Base-by-base conservation (phyloP, 2,888 invertebrate species). In the Zele albiditarsus region DNA sequence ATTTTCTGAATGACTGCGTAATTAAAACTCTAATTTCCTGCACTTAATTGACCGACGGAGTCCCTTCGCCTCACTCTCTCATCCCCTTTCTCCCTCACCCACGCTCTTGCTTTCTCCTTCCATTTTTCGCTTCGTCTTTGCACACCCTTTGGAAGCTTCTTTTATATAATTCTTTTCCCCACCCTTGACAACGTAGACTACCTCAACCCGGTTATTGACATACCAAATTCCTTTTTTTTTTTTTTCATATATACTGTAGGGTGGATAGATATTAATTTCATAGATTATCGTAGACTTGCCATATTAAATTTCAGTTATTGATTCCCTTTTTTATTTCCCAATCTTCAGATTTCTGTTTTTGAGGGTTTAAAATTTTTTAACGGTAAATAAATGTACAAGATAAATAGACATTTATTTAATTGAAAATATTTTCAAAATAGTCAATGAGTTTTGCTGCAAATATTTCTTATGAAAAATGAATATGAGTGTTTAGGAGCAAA, bases 11-110 rank as follows among this genome's bases (percentile, higher is more conserved):
- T 89, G 89, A 89, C 89, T 89, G 89, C 89, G 88, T 89, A 89
- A 89, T 89, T 89, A 89, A 89, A 89, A 89, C 88, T 89, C 89
- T 89, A 89, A 89, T 89, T 89, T 89, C 89, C 89, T 89, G 89
- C 87, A 87, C 88, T 89, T 89, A 89, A 89, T 89, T 89, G 89
- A 89, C 89, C 89, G 53, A 53, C 53, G 86, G 85, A 88, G 88
- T 88, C 88, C 53, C 53, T 53, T 88, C 85, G 86, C 83, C 81
- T 83, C 84, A 74, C 80, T 69, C 73, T 75, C 77, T 69, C 65
- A 57, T 67, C 72, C 75, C 71, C 28, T 14, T 57, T 46, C 38
- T 57, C 65, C 69, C 74, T 73, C 20, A 0, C 23, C 10, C 20
- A 20, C 0, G n/a, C 53, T 8, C 20, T 20, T 1, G 3, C n/a